Base-by-base conservation (phyloP, 30 jellyfish, hydroid and myxozoan genomes). In the Aurelia aurita complex sp. Pacific region DNA sequence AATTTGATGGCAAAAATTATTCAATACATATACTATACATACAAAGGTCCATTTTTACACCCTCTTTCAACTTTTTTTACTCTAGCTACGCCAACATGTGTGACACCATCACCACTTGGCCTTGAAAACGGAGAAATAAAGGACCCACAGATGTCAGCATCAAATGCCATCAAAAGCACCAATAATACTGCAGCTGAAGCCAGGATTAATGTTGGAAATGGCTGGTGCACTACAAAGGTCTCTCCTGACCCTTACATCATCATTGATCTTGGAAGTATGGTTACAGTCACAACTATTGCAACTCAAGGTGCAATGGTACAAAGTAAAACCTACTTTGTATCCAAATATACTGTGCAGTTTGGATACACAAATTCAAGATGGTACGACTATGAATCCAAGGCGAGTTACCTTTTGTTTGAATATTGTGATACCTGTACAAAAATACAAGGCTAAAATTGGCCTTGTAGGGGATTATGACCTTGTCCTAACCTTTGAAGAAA, bases 231-330 rank as follows among this genome's bases (percentile, higher is more conserved):
- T 10, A 3, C 46, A 42, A 67, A 52, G 52, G 77, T 9, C 72
- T 6, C 38, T 18, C 35, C 14, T 5, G 8, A 14, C 57, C 90
- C 90, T 2, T 35, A 7, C 38, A 34, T 81, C 12, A 9, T 34
- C 10, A 55, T 81, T 38, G 83, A 81, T 32, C 71, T 81, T 46
- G 67, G 43, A 18, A 69, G 67, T 10, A 23, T 81, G 61, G 81
- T 81, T 8, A 81, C 90, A 35, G 53, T 81, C 3, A 43, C 90
- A 68, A 72, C 64, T 50, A 73, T 82, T 14, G 86, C 79, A 23
- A 82, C 91, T 55, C 85, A 82, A 76, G 91, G 91, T 33, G 85
- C 76, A 29, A 35, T 17, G 59, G n/a, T 8, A 14, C 33, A 82
- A 17, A 67, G 63, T 15, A 29, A 65, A 2, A 33, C 38, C 61